Percentiles rank a stretch among this genome's conserved stretches.
These are phyloP conservation scores for Trididemnum nubilum DNA, from an alignment of 23 tunicate genomes.

Conservation along the genomic window DNA sequence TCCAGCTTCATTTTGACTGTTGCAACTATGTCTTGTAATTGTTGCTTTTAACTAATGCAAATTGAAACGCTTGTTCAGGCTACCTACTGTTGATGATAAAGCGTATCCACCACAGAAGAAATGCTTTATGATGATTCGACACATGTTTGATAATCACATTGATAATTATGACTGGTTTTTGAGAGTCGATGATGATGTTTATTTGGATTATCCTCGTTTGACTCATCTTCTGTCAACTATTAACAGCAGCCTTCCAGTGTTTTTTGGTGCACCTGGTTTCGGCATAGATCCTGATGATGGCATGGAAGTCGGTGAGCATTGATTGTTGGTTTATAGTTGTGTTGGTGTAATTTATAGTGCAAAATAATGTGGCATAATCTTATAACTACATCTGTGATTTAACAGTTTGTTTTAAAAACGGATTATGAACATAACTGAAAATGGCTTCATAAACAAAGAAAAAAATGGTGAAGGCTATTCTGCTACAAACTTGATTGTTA, in stretches of 20 bases:
- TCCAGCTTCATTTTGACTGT: no score
- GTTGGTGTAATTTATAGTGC: no score
- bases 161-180: constrained; percentile 91
- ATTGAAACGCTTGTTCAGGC: no score
- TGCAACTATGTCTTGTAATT: no score
- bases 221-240: constrained; percentile 45
- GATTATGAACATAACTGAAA: no score
- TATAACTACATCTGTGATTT: no score
- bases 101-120: constrained; percentile 98
- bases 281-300: constrained; percentile 95
- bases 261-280: constrained; percentile 90
- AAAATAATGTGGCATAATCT: no score
- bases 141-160: constrained; percentile 86
- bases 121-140: constrained; percentile 67
- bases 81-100: constrained; percentile 85
- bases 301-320: constrained; percentile 83
- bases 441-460: no score
- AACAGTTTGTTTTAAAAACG: no score
- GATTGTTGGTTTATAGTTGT: not conserved
- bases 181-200: constrained; percentile 90
- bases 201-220: constrained; percentile 60
- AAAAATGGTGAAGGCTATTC: no score
- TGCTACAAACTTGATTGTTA: no score
- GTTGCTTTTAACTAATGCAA: no score
- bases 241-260: constrained; percentile 81